phyloP scores from a whole-genome alignment of 2,113 vertebrate species.

The Sitta europaea region DNA sequence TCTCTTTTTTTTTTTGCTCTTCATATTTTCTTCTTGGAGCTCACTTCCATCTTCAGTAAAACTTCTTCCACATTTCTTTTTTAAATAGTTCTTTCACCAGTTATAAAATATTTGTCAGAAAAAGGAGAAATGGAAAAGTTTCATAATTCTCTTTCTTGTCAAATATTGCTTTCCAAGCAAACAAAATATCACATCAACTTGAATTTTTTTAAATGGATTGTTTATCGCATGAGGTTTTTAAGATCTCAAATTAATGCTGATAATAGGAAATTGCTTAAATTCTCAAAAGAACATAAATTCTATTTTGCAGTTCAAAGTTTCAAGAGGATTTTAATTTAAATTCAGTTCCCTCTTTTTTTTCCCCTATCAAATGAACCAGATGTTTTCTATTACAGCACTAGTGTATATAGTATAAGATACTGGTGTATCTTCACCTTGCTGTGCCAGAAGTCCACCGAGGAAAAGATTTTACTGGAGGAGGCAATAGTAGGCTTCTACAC shows the following conservation, averaged over 20 bases:
- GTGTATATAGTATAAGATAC: no score
- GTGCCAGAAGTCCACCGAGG: background rate
- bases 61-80: background rate
- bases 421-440: background rate
- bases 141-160: background rate
- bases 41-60: background rate
- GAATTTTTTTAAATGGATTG: background rate
- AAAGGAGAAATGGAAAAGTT: background rate
- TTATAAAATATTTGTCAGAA: background rate
- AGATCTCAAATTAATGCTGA: background rate
- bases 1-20: background rate
- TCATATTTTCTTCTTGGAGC: background rate
- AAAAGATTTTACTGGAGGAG: background rate
- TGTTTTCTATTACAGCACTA: background rate
- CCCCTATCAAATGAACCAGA: background rate
- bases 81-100: background rate
- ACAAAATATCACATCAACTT: background rate
- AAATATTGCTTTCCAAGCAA: background rate
- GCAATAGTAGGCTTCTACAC: background rate
- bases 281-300: background rate
- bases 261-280: background rate
- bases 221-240: background rate
- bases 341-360: background rate
- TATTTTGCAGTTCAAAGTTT: background rate
- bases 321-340: background rate